Conservation (phyloP, 2,113 vertebrate species). For the Brachyistius frenatus region DNA sequence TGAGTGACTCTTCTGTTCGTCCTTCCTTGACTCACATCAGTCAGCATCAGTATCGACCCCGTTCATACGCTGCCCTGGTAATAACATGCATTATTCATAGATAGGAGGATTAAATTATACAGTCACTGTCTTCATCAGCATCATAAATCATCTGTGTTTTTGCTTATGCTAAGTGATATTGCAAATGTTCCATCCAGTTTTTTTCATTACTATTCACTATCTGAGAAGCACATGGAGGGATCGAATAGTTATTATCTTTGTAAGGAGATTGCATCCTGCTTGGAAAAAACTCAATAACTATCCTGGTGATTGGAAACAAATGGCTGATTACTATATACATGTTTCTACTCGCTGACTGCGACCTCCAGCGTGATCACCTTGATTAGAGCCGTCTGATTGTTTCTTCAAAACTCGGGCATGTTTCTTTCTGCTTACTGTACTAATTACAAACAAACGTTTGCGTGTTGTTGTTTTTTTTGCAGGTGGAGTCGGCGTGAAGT, state of each 20-base stretch:
- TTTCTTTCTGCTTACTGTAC: not conserved
- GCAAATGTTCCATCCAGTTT: not conserved
- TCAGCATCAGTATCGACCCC: conserved; percentile 53
- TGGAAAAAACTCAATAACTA: conserved; percentile 40
- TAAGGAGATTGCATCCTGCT: conserved; percentile 26
- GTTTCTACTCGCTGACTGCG: conserved; percentile 13
- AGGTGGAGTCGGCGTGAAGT: not conserved
- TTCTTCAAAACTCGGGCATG: not conserved
- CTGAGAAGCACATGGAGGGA: conserved; percentile 9
- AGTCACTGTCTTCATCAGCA: conserved; percentile 17
- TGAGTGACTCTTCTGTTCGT: conserved; percentile 20
- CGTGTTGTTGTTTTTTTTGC: not conserved
- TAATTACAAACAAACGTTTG: not conserved
- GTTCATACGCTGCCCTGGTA: conserved; percentile 33
- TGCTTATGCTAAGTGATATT: conserved; percentile 25
- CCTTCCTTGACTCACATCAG: conserved; percentile 45
- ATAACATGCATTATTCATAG: conserved; percentile 65
- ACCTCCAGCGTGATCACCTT: conserved; percentile 32
- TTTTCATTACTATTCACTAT: not conserved
- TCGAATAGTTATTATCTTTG: conserved; percentile 24
- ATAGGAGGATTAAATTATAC: conserved; percentile 45
- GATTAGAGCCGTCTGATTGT: conserved; percentile 41
- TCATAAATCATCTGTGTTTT: conserved; percentile 37
- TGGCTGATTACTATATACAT: conserved; percentile 29
- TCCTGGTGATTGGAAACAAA: conserved; percentile 43